A percentile compares a stretch with the other conserved stretches of the same genome.
phyloP scores from a whole-genome alignment of 2,797 vertebrate species.

The Sebastes nivosus region DNA sequence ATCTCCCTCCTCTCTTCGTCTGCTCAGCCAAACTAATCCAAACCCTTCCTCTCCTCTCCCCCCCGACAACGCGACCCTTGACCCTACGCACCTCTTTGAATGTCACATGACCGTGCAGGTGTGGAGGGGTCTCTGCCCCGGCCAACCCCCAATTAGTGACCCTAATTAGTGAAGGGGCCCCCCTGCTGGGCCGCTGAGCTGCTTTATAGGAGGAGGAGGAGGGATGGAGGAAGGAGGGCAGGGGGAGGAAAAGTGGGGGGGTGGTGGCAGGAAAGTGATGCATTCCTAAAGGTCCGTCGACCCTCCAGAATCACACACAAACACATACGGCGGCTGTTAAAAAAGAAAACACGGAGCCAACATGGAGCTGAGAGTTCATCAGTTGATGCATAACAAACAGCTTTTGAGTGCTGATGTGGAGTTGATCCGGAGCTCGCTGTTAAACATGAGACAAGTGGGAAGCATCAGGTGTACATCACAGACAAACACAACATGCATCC shows the following conservation, averaged over 20 bases:
- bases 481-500: not conserved
- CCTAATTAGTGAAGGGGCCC: slow-evolving; percentile 84
- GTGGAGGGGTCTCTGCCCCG: slow-evolving; percentile 87
- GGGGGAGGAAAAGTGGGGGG: slow-evolving; percentile 15
- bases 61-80: slow-evolving; percentile 65
- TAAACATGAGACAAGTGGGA: not conserved
- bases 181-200: slow-evolving; percentile 87
- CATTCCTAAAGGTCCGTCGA: slow-evolving; percentile 73
- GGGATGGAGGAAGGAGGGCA: slow-evolving; percentile 5
- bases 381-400: slow-evolving; percentile 57
- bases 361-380: slow-evolving; percentile 46
- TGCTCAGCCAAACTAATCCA: slow-evolving; percentile 61
- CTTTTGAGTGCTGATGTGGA: slow-evolving; percentile 43
- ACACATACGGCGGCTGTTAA: slow-evolving; percentile 29
- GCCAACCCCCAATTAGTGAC: slow-evolving; percentile 91
- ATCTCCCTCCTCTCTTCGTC: slow-evolving; percentile 19
- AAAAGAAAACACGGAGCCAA: slow-evolving; percentile 22
- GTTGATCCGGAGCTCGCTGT: slow-evolving; percentile 35
- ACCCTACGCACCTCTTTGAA: slow-evolving; percentile 82
- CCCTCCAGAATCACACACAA: slow-evolving; percentile 54
- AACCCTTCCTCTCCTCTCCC: not conserved
- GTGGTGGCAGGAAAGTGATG: slow-evolving; percentile 55
- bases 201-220: slow-evolving; percentile 58
- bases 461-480: not conserved
- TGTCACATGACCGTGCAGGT: slow-evolving; percentile 92